Evolutionary conservation across 2,888 invertebrate species (phyloP).

Genomic region (Acanthopleura granulata): DNA sequence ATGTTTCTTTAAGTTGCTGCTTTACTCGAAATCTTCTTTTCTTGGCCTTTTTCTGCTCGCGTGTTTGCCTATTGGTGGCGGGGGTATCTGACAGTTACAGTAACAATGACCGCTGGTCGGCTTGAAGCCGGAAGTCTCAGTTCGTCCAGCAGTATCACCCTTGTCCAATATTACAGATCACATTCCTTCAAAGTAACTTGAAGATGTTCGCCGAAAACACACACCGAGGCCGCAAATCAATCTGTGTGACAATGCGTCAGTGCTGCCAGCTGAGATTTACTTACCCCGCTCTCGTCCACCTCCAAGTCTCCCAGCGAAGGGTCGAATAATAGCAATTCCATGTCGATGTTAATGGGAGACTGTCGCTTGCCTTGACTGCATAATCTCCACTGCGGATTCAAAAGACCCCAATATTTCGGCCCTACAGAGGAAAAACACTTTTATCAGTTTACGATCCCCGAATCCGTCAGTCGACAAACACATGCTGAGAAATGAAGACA

Average conservation of each 20-base stretch:
- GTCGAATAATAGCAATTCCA: slow-evolving; percentile 91
- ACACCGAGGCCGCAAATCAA: neutral
- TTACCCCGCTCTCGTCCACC: slow-evolving; percentile 93
- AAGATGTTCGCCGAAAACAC: neutral
- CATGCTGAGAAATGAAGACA: no score
- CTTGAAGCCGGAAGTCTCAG: no score
- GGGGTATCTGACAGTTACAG: no score
- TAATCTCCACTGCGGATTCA: slow-evolving; percentile 97
- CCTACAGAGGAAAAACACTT: slow-evolving; percentile 75
- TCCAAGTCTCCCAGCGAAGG: slow-evolving; percentile 91
- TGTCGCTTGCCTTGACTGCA: slow-evolving; percentile 96
- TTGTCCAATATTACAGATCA: neutral
- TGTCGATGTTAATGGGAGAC: slow-evolving; percentile 96
- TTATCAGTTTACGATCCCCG: no score
- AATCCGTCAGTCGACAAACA: no score
- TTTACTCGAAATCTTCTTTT: no score
- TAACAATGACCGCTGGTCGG: no score
- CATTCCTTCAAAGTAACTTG: neutral
- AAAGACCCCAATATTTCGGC: slow-evolving; percentile 97
- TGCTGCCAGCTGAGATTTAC: slow-evolving; percentile 3
- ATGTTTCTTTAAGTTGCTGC: no score
- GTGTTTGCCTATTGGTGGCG: no score
- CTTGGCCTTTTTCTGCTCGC: no score
- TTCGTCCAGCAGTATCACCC: no score
- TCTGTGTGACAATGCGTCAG: neutral